A percentile compares a stretch with the other conserved stretches of the same genome.
Conservation (phyloP, 2,888 invertebrate species). For the Taenaris catops region DNA sequence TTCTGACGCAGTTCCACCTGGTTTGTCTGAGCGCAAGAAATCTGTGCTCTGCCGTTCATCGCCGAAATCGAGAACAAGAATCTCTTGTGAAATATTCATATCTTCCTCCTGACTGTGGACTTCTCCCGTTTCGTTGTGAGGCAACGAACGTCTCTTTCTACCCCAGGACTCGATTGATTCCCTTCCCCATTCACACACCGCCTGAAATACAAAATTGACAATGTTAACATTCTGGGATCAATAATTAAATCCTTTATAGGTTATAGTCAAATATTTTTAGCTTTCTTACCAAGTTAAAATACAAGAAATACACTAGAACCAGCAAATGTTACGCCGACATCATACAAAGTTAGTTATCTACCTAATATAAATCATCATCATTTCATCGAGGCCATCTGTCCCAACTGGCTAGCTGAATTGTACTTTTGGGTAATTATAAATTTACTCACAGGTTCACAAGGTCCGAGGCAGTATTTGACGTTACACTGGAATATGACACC, state of each 20-base stretch:
- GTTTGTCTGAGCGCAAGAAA: constrained; percentile 87
- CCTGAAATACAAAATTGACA: constrained; percentile 64
- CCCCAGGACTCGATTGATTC: constrained; percentile 96
- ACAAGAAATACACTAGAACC: too few species aligned
- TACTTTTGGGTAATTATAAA: too few species aligned
- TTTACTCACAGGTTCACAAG: constrained; percentile 91
- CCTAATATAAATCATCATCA: too few species aligned
- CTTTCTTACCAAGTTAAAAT: too few species aligned
- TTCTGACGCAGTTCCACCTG: constrained; percentile 78
- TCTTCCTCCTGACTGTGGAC: constrained; percentile 85
- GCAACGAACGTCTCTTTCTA: constrained; percentile 89
- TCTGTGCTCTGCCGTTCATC: constrained; percentile 91
- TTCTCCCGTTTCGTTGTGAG: constrained; percentile 79
- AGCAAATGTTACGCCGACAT: too few species aligned
- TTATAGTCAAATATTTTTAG: too few species aligned
- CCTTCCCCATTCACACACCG: constrained; percentile 94
- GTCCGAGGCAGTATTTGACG: constrained; percentile 96
- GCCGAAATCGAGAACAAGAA: constrained; percentile 94
- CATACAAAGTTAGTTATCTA: too few species aligned
- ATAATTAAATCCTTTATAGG: too few species aligned
- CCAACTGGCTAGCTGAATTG: too few species aligned
- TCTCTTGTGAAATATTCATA: constrained; percentile 97
- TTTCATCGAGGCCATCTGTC: too few species aligned
- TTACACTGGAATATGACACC: constrained; percentile 98
- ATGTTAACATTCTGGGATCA: too few species aligned